Conservation (phyloP, 1,140 invertebrate genomes). For the Drosophila takahashii region DNA sequence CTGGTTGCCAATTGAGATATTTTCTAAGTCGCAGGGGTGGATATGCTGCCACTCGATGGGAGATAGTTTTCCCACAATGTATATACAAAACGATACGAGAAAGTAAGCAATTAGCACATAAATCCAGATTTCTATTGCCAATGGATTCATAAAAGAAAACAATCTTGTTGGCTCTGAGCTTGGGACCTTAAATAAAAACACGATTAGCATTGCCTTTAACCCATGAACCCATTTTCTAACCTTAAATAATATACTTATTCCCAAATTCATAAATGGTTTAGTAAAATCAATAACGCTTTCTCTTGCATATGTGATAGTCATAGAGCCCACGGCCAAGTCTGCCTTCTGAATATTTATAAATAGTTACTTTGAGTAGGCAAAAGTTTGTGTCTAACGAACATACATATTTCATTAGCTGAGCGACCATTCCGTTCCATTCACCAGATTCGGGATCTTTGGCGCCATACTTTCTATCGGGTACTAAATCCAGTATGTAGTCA, state of each 20-base stretch:
- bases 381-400: conserved; percentile 39
- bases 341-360: conserved; percentile 87
- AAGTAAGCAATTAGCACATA: conserved; percentile 97
- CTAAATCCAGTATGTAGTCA: conserved; percentile 94
- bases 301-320: conserved; percentile 96
- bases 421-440: conserved; percentile 96
- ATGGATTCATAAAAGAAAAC: conserved; percentile 97
- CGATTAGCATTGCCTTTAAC: neutral
- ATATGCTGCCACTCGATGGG: conserved; percentile 96
- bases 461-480: conserved; percentile 97
- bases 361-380: neutral
- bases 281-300: conserved; percentile 98
- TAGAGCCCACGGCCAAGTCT: conserved; percentile 95
- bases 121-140: conserved; percentile 97
- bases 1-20: conserved; percentile 94
- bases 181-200: conserved; percentile 88
- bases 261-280: conserved; percentile 96
- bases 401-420: conserved; percentile 84
- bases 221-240: conserved; percentile 84
- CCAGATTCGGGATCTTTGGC: conserved; percentile 94
- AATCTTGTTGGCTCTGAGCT: conserved; percentile 94
- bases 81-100: conserved; percentile 94
- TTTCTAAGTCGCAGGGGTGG: conserved; percentile 93
- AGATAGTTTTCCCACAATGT: conserved; percentile 96
- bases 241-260: conserved; percentile 94